phyloP scores from a whole-genome alignment of 2,888 invertebrate species.

The Cataglyphis rosenhaueri region DNA sequence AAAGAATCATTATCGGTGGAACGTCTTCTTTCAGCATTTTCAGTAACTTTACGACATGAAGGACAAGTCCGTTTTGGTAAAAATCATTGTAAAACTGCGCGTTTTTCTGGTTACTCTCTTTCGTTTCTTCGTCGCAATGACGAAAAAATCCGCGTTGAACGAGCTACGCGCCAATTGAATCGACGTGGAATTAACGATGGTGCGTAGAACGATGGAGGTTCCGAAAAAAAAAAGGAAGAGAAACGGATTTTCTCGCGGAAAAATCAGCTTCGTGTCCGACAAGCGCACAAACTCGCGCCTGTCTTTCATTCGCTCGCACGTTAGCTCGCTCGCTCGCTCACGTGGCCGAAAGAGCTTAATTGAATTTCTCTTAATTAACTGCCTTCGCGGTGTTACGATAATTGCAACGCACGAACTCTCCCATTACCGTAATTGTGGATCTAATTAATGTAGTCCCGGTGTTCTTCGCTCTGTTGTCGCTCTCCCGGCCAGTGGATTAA shows the following conservation, averaged over 20 bases:
- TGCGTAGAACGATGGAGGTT: constrained; percentile 1
- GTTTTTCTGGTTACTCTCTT: not conserved
- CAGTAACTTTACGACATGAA: not conserved
- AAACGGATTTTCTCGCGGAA: constrained; percentile 42
- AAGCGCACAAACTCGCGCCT: constrained; percentile 40
- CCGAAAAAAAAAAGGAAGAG: constrained; percentile 37
- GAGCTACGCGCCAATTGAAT: constrained; percentile 50
- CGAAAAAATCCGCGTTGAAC: constrained; percentile 37
- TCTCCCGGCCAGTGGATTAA: constrained; percentile 58
- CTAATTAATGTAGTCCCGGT: constrained; percentile 75
- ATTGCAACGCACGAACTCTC: constrained; percentile 77
- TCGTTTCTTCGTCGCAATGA: not conserved
- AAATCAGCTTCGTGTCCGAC: constrained; percentile 44
- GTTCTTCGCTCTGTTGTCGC: constrained; percentile 55
- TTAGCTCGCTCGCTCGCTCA: constrained; percentile 43
- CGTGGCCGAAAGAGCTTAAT: constrained; percentile 75
- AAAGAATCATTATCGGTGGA: not conserved
- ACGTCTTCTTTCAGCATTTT: not conserved
- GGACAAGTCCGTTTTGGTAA: constrained; percentile 6
- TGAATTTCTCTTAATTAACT: constrained; percentile 79
- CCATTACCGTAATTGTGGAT: constrained; percentile 77
- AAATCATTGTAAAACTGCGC: constrained; percentile 33
- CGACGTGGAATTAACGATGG: constrained; percentile 40
- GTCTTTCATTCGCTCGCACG: constrained; percentile 10
- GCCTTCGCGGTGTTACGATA: constrained; percentile 73